Percentiles rank a stretch among this genome's conserved stretches.
These are phyloP conservation scores for Tichodroma muraria DNA, from an alignment of 2,113 vertebrate species.

Conservation along the genomic window DNA sequence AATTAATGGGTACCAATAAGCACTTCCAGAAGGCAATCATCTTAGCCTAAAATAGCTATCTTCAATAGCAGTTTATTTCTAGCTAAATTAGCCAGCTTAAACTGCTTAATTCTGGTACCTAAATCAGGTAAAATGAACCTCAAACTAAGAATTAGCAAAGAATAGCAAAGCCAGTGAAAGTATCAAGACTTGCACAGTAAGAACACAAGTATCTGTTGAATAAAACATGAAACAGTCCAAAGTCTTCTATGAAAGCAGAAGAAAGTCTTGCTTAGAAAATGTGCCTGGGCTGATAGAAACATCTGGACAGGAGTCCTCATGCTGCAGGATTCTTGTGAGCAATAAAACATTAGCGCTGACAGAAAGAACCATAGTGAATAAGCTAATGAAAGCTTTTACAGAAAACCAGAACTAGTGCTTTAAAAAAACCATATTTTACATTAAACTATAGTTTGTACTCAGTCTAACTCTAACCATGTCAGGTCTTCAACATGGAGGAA, in stretches of 20 bases:
- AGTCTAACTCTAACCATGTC: neutral
- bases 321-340: neutral
- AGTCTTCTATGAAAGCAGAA: neutral
- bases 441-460: neutral
- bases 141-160: neutral
- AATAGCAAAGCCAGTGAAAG: neutral
- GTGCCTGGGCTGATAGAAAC: neutral
- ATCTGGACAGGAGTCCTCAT: neutral
- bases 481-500: neutral
- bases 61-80: neutral
- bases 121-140: neutral
- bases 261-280: neutral
- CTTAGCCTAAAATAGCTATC: neutral
- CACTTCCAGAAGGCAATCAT: neutral
- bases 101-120: neutral
- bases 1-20: conserved; percentile 11
- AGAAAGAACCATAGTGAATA: neutral
- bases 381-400: neutral
- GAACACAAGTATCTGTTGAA: neutral
- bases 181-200: neutral
- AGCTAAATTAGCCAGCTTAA: neutral
- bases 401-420: neutral
- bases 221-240: neutral
- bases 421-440: neutral
- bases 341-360: neutral